These are phyloP conservation scores for Sapajus apella DNA, from an alignment of 2,113 vertebrate species.

Conservation along the genomic window DNA sequence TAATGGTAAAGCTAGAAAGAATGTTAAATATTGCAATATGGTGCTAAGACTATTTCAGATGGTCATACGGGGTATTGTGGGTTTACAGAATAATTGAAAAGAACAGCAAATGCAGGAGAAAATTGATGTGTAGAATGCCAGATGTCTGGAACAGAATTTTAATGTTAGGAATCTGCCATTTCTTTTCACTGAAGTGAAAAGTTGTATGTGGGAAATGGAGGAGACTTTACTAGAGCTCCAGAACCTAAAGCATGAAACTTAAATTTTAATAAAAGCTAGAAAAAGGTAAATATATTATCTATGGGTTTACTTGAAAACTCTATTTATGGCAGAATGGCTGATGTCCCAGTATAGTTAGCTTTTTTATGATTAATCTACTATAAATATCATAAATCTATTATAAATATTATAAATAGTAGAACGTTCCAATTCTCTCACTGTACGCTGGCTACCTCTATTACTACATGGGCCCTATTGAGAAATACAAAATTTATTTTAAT, in stretches of 20 bases:
- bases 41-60: neutral
- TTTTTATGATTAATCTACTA: neutral
- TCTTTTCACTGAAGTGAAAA: neutral
- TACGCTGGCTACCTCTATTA: neutral
- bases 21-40: neutral
- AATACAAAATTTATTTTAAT: neutral
- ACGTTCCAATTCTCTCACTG: neutral
- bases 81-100: neutral
- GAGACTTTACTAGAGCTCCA: neutral
- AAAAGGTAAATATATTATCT: neutral
- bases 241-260: neutral
- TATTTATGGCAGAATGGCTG: neutral
- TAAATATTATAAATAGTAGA: neutral
- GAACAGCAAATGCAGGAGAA: neutral
- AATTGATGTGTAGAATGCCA: neutral
- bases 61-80: rapidly evolving
- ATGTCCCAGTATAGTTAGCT: neutral
- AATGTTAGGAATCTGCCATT: neutral
- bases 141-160: neutral
- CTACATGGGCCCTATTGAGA: neutral
- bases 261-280: neutral
- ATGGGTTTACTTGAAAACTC: neutral
- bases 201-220: neutral
- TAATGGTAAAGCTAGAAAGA: neutral
- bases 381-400: neutral